Evolutionary conservation across 2,888 invertebrate species (phyloP).

Genomic region (Eudasyphora cyanicolor): DNA sequence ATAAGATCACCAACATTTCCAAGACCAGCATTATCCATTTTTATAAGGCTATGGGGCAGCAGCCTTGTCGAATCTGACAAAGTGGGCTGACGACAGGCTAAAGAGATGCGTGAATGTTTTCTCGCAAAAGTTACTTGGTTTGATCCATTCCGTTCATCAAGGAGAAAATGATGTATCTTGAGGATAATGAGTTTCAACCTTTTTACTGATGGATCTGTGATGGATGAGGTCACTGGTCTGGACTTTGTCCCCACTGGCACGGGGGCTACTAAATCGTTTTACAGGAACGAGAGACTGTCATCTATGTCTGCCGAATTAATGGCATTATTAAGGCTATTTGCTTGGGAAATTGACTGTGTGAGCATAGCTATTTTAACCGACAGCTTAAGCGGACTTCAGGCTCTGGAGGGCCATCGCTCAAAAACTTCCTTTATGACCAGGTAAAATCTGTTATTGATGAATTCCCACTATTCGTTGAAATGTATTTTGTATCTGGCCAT

Average conservation of each 20-base stretch:
- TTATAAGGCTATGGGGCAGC: too few species aligned
- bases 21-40: too few species aligned
- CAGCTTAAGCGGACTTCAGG: background rate
- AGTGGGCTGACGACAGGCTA: too few species aligned
- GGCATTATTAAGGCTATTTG: background rate
- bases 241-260: background rate
- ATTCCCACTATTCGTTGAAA: background rate
- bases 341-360: too few species aligned
- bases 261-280: background rate
- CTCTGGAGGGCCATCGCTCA: background rate
- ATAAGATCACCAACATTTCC: too few species aligned
- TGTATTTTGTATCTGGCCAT: background rate
- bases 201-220: background rate
- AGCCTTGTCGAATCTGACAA: too few species aligned
- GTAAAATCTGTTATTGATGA: background rate
- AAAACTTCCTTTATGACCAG: too few species aligned
- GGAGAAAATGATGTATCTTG: too few species aligned
- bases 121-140: too few species aligned
- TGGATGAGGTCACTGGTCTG: background rate
- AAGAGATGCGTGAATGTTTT: too few species aligned
- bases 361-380: background rate
- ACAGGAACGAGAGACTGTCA: background rate
- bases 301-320: background rate
- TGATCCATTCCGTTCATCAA: too few species aligned
- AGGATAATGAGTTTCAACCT: too few species aligned